Base-by-base conservation (phyloP, 2,113 vertebrate genomes). In the Myotis yumanensis region DNA sequence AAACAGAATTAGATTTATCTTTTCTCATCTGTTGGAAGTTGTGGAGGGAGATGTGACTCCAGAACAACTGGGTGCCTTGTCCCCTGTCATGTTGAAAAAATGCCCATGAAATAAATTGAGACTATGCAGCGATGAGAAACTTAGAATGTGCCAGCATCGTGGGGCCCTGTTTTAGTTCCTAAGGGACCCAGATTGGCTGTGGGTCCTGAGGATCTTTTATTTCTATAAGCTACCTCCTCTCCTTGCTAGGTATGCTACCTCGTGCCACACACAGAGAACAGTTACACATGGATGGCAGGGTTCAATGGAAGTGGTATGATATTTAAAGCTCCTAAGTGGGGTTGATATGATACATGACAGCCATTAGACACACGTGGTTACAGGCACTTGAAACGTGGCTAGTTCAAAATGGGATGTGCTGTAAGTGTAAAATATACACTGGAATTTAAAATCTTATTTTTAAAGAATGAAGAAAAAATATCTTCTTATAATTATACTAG, bases 11-110 rank as follows among this genome's bases (percentile, higher is more conserved):
- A 30, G 23, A 87, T 71, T 81, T 59, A 11, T n/a, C 18, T 22
- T 66, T 91, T 71, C 20, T 93, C 32, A 35, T 82, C 30, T 43
- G 12, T 79, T 88, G 25, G 11, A 87, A 72, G 25, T 46, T 59
- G 6, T 84, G 81, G 86, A 76, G 25, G 81, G 86, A 76, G 25
- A 73, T 81, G 28, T 87, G 48, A 68, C 20, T 12, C 2, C 32
- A 35, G 25, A 85, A 64, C 23, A 76, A 87, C 18, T 5, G 5
- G 28, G 18, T n/a, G 30, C 9, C 66, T 22, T 30, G 25, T 72
- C 22, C 17, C 8, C 43, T 22, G 25, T 22, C 57, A 4, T 32
- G 11, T 80, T 51, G 52, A 18, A 7, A 37, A 89, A 84, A n/a
- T 43, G 25, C 28, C 69, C 11, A 48, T 3, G 30, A 40, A 87